Evolutionary conservation across 1,140 invertebrate species (phyloP), one percentile per base, ranked within the genome.

Genomic region (Chlorops oryzae): DNA sequence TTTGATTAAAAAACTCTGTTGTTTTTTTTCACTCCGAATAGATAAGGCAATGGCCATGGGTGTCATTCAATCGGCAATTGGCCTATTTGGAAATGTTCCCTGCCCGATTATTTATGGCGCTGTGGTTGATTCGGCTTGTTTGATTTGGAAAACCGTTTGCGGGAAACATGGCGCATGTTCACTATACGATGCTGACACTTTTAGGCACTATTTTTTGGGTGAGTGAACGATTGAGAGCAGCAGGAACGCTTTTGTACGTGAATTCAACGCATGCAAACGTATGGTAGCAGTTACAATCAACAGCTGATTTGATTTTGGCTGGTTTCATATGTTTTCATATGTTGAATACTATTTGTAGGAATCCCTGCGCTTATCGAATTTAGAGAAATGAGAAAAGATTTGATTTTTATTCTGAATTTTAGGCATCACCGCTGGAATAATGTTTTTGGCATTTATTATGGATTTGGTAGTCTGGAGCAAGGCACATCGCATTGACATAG

Each of bases 31-130:
- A 21, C 17, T n/a, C 10, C 56, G n/a, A n/a, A n/a, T n/a, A 75
- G 91, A 95, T 70, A 94, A 94, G 73, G 90, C 90, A 27, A 92
- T 94, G 90, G 92, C 92, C 43, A 80, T 95, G 61, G 92, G 91
- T 13, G 81, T 95, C 50, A 92, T 95, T 70, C 89, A 92, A 65
- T 93, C 92, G 74, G 90, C 91, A 42, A 93, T 93, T 57, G 90
- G 90, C 32, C 77, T 94, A 53, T 92, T 94, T 73, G 90, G 90
- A 51, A 95, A 93, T 70, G 90, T 94, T 56, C 91, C 91, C 56
- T 95, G 91, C 75, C 89, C 91, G 13, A 90, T 93, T 61, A 82
- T 95, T 55, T 95, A 94, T 73, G 91, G 90, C 51, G 87, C 87
- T 47, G 87, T 93, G 10, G 87, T 95, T 28, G 92, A 95, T 78